Conservation (phyloP, 2,113 vertebrate species). For the Pedionomus torquatus region DNA sequence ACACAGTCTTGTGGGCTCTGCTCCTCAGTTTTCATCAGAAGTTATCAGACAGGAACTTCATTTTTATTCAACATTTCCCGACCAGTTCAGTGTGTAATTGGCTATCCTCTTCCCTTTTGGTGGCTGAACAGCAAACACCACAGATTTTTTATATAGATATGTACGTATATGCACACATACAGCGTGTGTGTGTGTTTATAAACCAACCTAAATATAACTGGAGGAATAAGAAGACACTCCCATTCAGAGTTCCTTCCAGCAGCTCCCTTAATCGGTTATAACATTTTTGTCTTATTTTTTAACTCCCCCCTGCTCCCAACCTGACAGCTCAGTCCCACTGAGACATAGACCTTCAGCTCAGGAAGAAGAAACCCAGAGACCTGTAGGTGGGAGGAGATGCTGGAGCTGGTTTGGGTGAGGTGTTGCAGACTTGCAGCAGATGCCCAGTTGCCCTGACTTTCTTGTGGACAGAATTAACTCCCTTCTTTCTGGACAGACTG, state of each 20-base stretch:
- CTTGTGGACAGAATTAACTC: not conserved
- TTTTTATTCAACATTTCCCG: conserved; percentile 2
- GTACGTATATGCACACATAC: not conserved
- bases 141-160: not conserved
- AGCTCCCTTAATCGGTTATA: not conserved
- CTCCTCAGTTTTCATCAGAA: not conserved
- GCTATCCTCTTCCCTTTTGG: not conserved
- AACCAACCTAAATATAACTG: not conserved
- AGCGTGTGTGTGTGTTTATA: not conserved
- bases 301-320: not conserved
- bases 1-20: fast-evolving
- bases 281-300: not conserved
- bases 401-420: not conserved
- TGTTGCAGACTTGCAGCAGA: not conserved
- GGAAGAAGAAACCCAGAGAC: not conserved
- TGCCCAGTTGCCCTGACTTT: not conserved
- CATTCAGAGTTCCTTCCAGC: not conserved
- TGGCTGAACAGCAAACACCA: not conserved
- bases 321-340: not conserved
- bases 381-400: not conserved
- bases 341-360: not conserved
- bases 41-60: not conserved
- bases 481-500: not conserved
- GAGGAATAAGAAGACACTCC: not conserved
- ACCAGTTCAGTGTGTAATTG: conserved; percentile 5